Evolutionary conservation across 35 echinoderm and acorn worm species (phyloP), one percentile per base, ranked within the genome.

Genomic region (Eucidaris tribuloides): DNA sequence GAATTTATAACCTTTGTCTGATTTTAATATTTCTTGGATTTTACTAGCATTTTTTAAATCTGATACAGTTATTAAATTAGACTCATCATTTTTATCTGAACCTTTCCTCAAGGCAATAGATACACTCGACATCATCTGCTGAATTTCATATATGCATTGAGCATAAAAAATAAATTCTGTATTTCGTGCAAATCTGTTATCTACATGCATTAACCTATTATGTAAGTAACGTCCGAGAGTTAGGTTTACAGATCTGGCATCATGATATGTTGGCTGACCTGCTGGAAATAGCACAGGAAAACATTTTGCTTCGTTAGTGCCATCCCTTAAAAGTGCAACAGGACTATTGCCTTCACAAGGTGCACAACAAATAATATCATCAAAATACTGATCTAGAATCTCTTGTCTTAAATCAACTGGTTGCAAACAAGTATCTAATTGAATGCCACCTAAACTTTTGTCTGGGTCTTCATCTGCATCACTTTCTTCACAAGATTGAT

Each of bases 321-420:
- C 64, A 68, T 81, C 62, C 18, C n/a, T n/a, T n/a, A n/a, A n/a
- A n/a, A 87, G 29, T 76, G 40, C 36, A 29, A 89, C 74, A 48
- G 92, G 92, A 36, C 19, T 86, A 56, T 94, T 94, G 43, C 81
- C 82, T 86, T 89, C 92, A 89, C 80, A 72, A 39, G 87, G 92
- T 1, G 92, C 92, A 74, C 83, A 56, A 63, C 55, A 89, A 24
- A 85, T 30, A 39, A 89, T 85, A 18, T 89, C 82, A 81, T 79
- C 36, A 79, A 74, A 77, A 80, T 84, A 82, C 36, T 83, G 41
- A 88, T 88, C 83, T 44, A 88, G 20, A 18, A 62, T 20, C 52
- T 88, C 40, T 60, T 88, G 81, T 23, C 64, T 43, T 35, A 82
- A 74, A 71, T 93, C 80, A n/a, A 45, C 83, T 71, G 91, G 91